Evolutionary conservation across 2,888 invertebrate species (phyloP).

Genomic region (Theretra japonica): DNA sequence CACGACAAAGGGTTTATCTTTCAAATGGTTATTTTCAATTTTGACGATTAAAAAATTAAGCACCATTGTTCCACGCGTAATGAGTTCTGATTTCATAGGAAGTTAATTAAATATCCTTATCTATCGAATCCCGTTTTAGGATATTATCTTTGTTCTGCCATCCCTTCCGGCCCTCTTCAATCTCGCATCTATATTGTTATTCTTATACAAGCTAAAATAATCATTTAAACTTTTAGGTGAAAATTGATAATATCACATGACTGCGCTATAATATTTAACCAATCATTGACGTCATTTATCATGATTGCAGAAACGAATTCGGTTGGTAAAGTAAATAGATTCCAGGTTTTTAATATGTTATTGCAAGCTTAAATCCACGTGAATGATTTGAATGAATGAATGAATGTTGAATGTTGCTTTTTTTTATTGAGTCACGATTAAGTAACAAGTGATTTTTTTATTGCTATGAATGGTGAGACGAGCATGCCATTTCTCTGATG

Average conservation of each 20-base stretch:
- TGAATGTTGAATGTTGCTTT: too few species aligned
- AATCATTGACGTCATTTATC: conserved; percentile 4
- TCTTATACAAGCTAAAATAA: neutral
- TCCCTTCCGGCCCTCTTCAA: neutral
- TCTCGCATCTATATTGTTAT: neutral
- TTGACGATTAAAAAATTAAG: neutral
- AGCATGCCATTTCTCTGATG: too few species aligned
- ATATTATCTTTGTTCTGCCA: neutral
- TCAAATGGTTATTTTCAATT: too few species aligned
- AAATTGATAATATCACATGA: neutral
- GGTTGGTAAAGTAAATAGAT: conserved; percentile 2
- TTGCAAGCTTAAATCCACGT: neutral
- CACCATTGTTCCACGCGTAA: neutral
- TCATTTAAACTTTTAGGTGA: neutral
- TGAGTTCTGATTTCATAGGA: conserved; percentile 6
- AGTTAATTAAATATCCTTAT: conserved; percentile 25
- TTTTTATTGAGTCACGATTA: too few species aligned
- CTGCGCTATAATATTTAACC: neutral
- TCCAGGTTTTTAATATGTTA: neutral
- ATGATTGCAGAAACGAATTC: conserved; percentile 2
- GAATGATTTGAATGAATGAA: too few species aligned
- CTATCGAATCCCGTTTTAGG: conserved; percentile 3
- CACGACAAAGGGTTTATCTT: too few species aligned
- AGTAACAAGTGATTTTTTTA: too few species aligned
- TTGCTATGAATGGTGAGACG: too few species aligned